phyloP scores from a whole-genome alignment of 1,140 invertebrate genomes.

The Reticulitermes speratus region DNA sequence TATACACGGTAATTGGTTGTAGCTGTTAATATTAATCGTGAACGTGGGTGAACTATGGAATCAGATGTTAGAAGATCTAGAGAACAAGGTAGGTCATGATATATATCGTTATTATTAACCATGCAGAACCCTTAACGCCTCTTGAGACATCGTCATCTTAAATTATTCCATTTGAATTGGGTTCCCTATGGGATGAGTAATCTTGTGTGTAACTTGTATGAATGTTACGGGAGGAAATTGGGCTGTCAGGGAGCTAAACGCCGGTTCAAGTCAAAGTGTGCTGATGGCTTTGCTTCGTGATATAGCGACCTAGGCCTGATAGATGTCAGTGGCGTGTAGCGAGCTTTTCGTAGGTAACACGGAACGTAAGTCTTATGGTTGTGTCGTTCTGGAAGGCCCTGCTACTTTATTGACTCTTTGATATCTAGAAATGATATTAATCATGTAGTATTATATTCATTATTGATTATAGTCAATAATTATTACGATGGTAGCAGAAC shows the following conservation, averaged over 20 bases:
- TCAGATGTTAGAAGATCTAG: background rate
- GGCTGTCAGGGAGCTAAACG: background rate
- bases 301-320: background rate
- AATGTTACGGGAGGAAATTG: background rate
- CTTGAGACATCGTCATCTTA: constrained; percentile 14
- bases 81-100: background rate
- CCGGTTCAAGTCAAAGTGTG: background rate
- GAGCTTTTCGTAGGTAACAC: no score
- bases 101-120: background rate
- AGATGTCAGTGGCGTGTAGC: background rate
- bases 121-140: background rate
- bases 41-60: background rate
- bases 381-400: no score
- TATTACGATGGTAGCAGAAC: no score
- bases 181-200: background rate
- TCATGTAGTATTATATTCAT: no score
- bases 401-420: no score
- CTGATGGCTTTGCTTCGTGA: background rate
- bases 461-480: no score
- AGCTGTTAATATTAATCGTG: background rate
- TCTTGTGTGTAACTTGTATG: constrained; percentile 7
- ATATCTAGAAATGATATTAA: no score
- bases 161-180: constrained; percentile 9
- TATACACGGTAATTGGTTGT: background rate
- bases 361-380: no score